Percentiles rank a stretch among this genome's conserved stretches.
These are phyloP conservation scores for Peucedramus taeniatus DNA, from an alignment of 2,113 vertebrate species.

Conservation along the genomic window DNA sequence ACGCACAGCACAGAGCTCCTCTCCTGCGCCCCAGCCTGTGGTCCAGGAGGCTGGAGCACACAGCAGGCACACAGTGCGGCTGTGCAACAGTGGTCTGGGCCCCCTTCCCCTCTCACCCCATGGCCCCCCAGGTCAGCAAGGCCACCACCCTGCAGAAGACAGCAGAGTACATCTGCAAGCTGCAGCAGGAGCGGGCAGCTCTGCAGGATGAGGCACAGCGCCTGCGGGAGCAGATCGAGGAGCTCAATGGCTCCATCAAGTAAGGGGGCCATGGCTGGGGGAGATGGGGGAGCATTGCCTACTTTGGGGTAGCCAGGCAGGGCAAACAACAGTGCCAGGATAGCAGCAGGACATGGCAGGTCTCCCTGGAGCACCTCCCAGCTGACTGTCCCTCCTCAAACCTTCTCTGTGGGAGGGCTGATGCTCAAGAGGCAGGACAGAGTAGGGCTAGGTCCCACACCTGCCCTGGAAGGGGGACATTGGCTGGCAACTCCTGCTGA, in stretches of 20 bases:
- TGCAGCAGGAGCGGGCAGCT: slow-evolving; percentile 90
- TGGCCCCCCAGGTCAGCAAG: slow-evolving; percentile 85
- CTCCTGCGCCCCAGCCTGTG: neutral
- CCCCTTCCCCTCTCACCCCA: neutral
- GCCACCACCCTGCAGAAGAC: slow-evolving; percentile 96
- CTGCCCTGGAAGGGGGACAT: neutral
- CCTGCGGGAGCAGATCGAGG: slow-evolving; percentile 87
- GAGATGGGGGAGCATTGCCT: neutral
- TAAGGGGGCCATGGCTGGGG: slow-evolving; percentile 14
- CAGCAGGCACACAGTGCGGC: fast-evolving
- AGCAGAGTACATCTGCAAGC: slow-evolving; percentile 89
- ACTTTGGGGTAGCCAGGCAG: fast-evolving
- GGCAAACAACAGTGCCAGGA: fast-evolving
- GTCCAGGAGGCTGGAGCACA: neutral
- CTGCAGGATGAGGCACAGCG: slow-evolving; percentile 90
- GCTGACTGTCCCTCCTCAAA: neutral
- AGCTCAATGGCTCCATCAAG: slow-evolving; percentile 91
- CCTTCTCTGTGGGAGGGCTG: neutral
- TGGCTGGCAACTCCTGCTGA: neutral
- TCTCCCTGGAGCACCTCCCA: neutral
- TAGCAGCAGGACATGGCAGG: neutral
- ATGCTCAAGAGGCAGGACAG: neutral
- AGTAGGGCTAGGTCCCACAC: neutral
- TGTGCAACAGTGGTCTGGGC: neutral
- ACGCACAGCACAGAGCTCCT: neutral